Evolutionary conservation across 2,888 invertebrate genomes (phyloP), one percentile per base, ranked within the genome.

Genomic region (Heteropelma amictum): DNA sequence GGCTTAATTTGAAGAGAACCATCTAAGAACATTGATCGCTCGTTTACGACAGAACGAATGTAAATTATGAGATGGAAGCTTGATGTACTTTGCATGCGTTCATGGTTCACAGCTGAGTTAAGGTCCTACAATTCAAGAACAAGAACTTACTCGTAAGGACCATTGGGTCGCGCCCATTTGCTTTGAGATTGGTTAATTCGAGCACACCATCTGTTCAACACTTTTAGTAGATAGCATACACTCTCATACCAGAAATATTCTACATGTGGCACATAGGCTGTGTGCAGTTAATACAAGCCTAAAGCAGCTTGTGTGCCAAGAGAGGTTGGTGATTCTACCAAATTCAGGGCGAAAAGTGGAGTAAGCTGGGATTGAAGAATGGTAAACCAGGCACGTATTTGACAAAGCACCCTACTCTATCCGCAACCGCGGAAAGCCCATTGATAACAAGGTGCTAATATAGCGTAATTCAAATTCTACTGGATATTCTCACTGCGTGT

Each of bases 381-480:
- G n/a, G 63, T 40, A 42, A 58, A 12, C 60, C 47, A 8, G 56
- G 58, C 74, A 74, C 70, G 74, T 74, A 74, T 63, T 60, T 64
- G 23, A 49, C 70, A 21, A 47, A 74, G 70, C 53, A 35, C 12
- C 58, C 30, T 7, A 19, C 33, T 54, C 54, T 35, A 38, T 21
- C 54, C n/a, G n/a, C 12, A 30, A 35, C 35, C 54, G 33, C 35
- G 19, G 30, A 33, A 21, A 30, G 35, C 35, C 64, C 60, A 38
- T 56, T 38, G 70, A 74, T 74, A 74, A 74, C 70, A 70, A 74
- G 74, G 74, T 70, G 74, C 74, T 74, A 74, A 74, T 74, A 74
- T 47, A 60, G 53, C 65, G 65, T 74, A 70, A 74, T 74, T 70
- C 74, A 74, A 70, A 74, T 74, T 60, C 64, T 33, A 64, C 53